phyloP scores from a whole-genome alignment of 1,140 invertebrate species.

The Belonocnema kinseyi region DNA sequence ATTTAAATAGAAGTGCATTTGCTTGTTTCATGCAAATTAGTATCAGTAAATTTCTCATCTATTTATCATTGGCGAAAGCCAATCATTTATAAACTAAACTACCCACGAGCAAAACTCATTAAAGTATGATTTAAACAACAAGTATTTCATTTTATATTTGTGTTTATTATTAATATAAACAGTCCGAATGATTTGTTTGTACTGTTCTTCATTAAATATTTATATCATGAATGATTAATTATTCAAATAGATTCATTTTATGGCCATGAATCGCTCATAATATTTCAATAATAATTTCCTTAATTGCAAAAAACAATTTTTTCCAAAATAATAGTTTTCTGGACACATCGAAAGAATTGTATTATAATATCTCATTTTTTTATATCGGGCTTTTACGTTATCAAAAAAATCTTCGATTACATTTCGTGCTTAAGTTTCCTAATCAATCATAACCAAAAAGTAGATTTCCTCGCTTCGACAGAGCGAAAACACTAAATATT shows the following conservation, averaged over 20 bases:
- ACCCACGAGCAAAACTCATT: background rate
- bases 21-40: no score
- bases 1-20: no score
- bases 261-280: no score
- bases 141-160: background rate
- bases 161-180: background rate
- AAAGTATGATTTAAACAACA: constrained; percentile 1
- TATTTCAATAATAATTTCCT: no score
- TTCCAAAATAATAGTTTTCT: no score
- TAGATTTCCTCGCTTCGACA: background rate
- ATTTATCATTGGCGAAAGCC: background rate
- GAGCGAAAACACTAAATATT: background rate
- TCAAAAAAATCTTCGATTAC: no score
- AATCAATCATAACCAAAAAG: background rate
- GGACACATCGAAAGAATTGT: no score
- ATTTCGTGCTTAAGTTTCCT: background rate
- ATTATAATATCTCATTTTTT: no score
- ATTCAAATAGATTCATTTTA: background rate
- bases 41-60: no score
- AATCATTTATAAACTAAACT: constrained; percentile 3
- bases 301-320: no score
- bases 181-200: background rate
- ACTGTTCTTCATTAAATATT: constrained; percentile 9
- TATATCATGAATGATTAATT: constrained; percentile 14
- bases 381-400: no score